These are phyloP conservation scores for Aplochiton taeniatus DNA, from an alignment of 2,797 vertebrate genomes.

Conservation along the genomic window DNA sequence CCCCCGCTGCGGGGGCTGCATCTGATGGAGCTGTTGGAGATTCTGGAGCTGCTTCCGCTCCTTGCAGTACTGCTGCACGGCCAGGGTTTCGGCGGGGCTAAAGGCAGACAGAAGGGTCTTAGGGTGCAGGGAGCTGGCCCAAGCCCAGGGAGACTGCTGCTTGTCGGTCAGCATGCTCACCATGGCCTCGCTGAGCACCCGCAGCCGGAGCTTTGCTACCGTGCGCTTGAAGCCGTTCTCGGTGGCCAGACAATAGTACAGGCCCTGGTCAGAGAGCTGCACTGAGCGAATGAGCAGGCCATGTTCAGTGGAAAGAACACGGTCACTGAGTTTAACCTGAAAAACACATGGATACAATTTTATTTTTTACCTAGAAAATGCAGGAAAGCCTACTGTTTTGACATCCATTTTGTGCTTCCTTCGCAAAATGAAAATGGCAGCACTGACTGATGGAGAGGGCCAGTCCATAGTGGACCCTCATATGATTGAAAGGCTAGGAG, in stretches of 20 bases:
- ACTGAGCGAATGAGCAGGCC: conserved; percentile 92
- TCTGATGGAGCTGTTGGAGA: conserved; percentile 73
- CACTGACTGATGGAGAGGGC: too few species aligned
- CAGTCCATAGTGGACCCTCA: too few species aligned
- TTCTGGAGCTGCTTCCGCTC: conserved; percentile 86
- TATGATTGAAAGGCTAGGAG: too few species aligned
- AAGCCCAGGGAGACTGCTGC: conserved; percentile 86
- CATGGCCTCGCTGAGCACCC: conserved; percentile 84
- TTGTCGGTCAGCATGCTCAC: conserved; percentile 87
- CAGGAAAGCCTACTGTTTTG: too few species aligned
- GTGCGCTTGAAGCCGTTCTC: conserved; percentile 97
- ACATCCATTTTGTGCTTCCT: too few species aligned
- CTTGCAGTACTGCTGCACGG: conserved; percentile 95
- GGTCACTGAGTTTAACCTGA: conserved; percentile 92
- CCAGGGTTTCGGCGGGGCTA: conserved; percentile 88
- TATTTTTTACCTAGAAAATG: too few species aligned
- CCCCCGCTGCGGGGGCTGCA: conserved; percentile 55
- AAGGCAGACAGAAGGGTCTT: conserved; percentile 86
- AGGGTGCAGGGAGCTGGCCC: conserved; percentile 84
- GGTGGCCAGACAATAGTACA: conserved; percentile 94
- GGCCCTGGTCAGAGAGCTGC: conserved; percentile 87
- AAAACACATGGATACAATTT: background rate
- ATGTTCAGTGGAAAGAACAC: conserved; percentile 88
- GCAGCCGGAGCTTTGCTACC: conserved; percentile 91
- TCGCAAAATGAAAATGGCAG: too few species aligned